Evolutionary conservation across 2,797 vertebrate genomes (phyloP).

Genomic region (Ctenopoma kingsleyae): DNA sequence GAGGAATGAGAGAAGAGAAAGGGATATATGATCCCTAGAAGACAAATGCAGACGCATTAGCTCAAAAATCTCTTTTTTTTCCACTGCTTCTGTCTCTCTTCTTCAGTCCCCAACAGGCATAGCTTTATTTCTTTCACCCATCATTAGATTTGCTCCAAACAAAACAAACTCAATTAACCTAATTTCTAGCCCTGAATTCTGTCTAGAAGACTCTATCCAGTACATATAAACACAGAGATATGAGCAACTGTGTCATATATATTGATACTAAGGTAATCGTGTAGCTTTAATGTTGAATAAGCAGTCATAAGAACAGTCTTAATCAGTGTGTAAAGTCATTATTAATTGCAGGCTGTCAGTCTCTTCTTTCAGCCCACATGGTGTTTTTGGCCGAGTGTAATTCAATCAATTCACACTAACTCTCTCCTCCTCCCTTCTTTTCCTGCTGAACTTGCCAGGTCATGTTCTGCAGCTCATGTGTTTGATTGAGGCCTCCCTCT

Average conservation of each 20-base stretch:
- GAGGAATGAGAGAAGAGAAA: slow-evolving; percentile 57
- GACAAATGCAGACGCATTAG: slow-evolving; percentile 67
- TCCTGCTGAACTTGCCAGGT: slow-evolving; percentile 77
- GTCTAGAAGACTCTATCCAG: slow-evolving; percentile 32
- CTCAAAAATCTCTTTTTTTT: slow-evolving; percentile 40
- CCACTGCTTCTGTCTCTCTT: slow-evolving; percentile 35
- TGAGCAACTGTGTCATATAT: neutral
- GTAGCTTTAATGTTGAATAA: slow-evolving; percentile 18
- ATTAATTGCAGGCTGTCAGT: slow-evolving; percentile 54
- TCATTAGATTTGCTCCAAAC: slow-evolving; percentile 67
- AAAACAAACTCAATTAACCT: slow-evolving; percentile 81
- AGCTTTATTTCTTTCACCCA: slow-evolving; percentile 62
- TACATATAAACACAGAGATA: slow-evolving; percentile 12
- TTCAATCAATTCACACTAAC: slow-evolving; percentile 81
- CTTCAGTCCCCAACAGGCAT: slow-evolving; percentile 55
- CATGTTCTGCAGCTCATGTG: slow-evolving; percentile 72
- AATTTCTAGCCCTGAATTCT: slow-evolving; percentile 36
- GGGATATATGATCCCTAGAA: slow-evolving; percentile 72
- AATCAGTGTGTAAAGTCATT: slow-evolving; percentile 28
- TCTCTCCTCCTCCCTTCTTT: slow-evolving; percentile 65
- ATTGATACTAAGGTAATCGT: slow-evolving; percentile 1
- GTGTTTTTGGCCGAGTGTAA: slow-evolving; percentile 68
- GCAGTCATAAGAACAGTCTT: slow-evolving; percentile 5
- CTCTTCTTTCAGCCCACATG: slow-evolving; percentile 63
- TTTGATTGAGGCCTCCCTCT: slow-evolving; percentile 78